Conservation (phyloP, 1,140 invertebrate genomes). For the Psix sp. region DNA sequence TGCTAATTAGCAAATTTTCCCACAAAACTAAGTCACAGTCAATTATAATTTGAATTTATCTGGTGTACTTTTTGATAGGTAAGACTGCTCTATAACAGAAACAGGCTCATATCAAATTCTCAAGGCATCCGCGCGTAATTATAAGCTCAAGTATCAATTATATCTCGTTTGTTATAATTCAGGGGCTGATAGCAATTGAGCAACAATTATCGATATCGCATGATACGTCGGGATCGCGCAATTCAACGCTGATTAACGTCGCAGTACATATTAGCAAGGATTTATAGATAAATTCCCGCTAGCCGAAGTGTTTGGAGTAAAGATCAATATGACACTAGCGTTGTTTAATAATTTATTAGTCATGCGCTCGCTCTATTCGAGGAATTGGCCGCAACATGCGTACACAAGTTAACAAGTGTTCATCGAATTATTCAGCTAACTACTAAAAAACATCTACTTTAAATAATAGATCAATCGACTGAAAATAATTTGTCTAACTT, state of each 20-base stretch:
- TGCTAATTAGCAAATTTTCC: no score
- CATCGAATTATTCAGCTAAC: slow-evolving; percentile 1
- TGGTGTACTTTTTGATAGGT: no score
- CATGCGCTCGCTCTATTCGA: slow-evolving; percentile 5
- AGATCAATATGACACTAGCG: slow-evolving; percentile 47
- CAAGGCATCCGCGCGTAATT: slow-evolving; percentile 21
- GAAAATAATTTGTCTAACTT: slow-evolving; percentile 11
- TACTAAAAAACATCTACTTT: slow-evolving; percentile 21
- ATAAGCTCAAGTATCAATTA: slow-evolving; percentile 41
- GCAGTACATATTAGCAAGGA: slow-evolving; percentile 49
- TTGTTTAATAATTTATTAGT: slow-evolving; percentile 51
- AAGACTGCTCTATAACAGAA: no score
- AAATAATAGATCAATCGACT: slow-evolving; percentile 22
- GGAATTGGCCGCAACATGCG: not conserved
- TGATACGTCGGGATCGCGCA: slow-evolving; percentile 11
- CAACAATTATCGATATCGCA: slow-evolving; percentile 37
- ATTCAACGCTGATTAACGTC: slow-evolving; percentile 47
- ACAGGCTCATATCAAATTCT: slow-evolving; percentile 19
- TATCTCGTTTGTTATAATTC: slow-evolving; percentile 45
- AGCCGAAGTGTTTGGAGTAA: slow-evolving; percentile 50
- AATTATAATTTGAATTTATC: no score
- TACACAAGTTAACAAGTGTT: slow-evolving; percentile 17
- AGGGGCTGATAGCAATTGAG: slow-evolving; percentile 30
- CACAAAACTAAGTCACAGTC: no score
- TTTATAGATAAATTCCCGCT: slow-evolving; percentile 50